These are phyloP conservation scores for Pammene fasciana DNA, from an alignment of 2,888 invertebrate species.

Conservation along the genomic window DNA sequence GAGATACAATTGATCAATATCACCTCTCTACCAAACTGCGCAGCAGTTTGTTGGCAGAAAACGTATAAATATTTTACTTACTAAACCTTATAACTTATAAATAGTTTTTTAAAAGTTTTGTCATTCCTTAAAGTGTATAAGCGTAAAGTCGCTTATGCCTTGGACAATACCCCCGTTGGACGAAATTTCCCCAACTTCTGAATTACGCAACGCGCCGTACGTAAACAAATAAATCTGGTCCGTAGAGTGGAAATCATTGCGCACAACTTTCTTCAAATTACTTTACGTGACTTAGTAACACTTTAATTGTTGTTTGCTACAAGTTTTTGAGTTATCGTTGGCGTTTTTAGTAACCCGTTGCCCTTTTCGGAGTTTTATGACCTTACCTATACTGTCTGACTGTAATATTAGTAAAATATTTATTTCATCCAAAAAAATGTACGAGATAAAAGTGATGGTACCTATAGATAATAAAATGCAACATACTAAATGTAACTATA, in stretches of 20 bases:
- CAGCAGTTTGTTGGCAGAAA: too few relatives aligned
- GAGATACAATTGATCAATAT: too few relatives aligned
- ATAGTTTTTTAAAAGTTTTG: too few relatives aligned
- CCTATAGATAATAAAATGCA: too few relatives aligned
- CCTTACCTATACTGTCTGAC: not conserved
- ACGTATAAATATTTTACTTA: too few relatives aligned
- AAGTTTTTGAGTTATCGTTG: constrained; percentile 48
- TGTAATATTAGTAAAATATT: not conserved
- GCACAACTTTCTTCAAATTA: constrained; percentile 46
- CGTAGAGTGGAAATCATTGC: constrained; percentile 45
- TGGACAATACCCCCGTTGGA: constrained; percentile 45
- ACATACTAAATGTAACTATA: too few relatives aligned
- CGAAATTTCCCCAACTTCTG: constrained; percentile 54
- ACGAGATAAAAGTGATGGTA: too few relatives aligned
- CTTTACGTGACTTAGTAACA: constrained; percentile 43
- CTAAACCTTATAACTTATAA: too few relatives aligned
- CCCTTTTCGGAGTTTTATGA: not conserved
- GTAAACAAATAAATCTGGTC: constrained; percentile 66
- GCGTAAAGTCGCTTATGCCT: not conserved
- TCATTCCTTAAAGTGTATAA: too few relatives aligned
- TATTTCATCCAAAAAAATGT: not conserved
- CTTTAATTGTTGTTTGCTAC: constrained; percentile 43
- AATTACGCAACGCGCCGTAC: constrained; percentile 51
- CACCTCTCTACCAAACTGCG: too few relatives aligned
- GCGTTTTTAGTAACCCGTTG: constrained; percentile 1